Conservation (phyloP, 1,140 invertebrate genomes). For the Tribolium madens region DNA sequence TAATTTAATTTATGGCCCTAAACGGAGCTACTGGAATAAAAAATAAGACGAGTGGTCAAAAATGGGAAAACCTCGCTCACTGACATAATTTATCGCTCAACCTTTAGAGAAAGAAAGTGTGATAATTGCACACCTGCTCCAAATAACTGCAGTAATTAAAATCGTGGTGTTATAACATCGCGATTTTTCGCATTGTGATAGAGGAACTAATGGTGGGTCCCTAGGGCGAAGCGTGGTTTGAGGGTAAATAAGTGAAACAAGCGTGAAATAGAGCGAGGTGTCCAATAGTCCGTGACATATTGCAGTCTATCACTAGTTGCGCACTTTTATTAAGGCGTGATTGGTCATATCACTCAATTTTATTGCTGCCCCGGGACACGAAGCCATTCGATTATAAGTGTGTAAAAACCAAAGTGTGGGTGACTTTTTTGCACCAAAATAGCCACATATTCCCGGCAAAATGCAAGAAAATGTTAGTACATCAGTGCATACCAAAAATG, state of each 20-base stretch:
- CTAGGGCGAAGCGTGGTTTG: conserved; percentile 40
- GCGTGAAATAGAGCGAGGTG: conserved; percentile 50
- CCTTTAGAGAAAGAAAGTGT: neutral
- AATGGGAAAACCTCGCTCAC: neutral
- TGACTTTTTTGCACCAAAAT: neutral
- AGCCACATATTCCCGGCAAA: too few species aligned
- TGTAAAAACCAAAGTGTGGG: conserved; percentile 12
- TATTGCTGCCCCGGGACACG: conserved; percentile 11
- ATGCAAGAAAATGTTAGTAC: neutral
- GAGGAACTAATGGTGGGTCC: conserved; percentile 13
- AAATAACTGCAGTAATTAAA: conserved; percentile 4
- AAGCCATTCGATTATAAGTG: conserved; percentile 23
- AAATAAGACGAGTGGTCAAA: conserved; percentile 5
- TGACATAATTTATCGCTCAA: conserved; percentile 33
- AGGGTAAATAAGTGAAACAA: conserved; percentile 45
- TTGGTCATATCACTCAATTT: conserved; percentile 43
- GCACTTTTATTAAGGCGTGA: conserved; percentile 42
- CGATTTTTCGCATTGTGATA: conserved; percentile 1
- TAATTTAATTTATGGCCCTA: conserved; percentile 27
- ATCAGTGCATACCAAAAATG: neutral
- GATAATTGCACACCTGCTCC: neutral
- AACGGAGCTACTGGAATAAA: conserved; percentile 12
- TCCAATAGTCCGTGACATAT: conserved; percentile 51
- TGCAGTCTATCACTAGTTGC: conserved; percentile 45
- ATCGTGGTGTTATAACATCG: neutral